phyloP scores from a whole-genome alignment of 2,113 vertebrate species.

The Nerophis ophidion region DNA sequence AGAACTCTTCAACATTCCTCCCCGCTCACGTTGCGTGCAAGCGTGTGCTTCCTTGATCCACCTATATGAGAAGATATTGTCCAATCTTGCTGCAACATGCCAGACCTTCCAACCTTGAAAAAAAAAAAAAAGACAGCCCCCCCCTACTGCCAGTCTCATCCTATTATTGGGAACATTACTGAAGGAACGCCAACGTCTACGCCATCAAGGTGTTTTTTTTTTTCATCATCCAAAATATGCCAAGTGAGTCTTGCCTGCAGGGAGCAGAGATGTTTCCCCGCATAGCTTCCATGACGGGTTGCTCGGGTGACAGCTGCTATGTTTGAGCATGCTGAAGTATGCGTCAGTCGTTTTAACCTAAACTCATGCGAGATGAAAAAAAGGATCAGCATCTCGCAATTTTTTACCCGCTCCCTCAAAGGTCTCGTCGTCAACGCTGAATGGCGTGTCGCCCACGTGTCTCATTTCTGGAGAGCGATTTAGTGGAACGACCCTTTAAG shows the following conservation, averaged over 20 bases:
- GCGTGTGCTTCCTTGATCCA: neutral
- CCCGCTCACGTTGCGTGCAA: constrained; percentile 20
- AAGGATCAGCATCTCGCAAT: too few species aligned
- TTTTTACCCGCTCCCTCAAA: too few species aligned
- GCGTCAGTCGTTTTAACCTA: neutral
- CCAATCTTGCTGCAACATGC: constrained; percentile 29
- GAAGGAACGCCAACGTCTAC: constrained; percentile 18
- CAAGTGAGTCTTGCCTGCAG: constrained; percentile 34
- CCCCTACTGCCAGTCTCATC: neutral
- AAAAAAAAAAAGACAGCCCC: constrained; percentile 2
- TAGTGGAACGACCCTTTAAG: too few species aligned
- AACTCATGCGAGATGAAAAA: neutral
- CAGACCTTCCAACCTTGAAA: neutral
- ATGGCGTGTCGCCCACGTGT: too few species aligned
- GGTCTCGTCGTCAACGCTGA: too few species aligned
- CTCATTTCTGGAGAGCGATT: too few species aligned
- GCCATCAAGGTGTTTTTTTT: constrained; percentile 29
- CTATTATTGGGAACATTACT: constrained; percentile 16
- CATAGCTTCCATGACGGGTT: neutral
- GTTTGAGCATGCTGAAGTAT: constrained; percentile 31
- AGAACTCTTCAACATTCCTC: constrained; percentile 3
- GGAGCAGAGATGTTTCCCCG: constrained; percentile 13
- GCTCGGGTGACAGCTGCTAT: constrained; percentile 12
- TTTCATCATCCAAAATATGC: constrained; percentile 51
- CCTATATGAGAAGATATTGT: constrained; percentile 13